Evolutionary conservation across 2,113 vertebrate genomes (phyloP).

Genomic region (Oreochromis tanganicae): DNA sequence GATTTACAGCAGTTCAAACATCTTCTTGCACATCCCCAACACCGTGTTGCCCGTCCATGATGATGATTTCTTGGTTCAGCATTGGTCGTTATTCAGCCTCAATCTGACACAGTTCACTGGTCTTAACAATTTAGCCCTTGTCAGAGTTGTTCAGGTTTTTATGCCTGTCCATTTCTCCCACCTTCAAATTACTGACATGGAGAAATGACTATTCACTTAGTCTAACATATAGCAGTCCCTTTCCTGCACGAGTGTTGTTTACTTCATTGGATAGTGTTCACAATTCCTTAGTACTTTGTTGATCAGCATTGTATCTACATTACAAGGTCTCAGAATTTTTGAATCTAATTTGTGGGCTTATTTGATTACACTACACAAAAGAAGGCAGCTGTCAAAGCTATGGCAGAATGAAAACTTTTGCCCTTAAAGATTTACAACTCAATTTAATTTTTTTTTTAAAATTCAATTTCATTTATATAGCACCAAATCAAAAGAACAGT

Average conservation of each 20-base stretch:
- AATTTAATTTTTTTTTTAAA: rapidly evolving
- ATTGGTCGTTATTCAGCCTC: not conserved
- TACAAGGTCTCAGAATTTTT: not conserved
- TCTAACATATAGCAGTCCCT: not conserved
- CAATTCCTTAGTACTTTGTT: not conserved
- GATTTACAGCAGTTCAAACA: not conserved
- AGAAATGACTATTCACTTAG: not conserved
- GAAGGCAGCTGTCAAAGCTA: not conserved
- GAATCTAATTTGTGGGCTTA: not conserved
- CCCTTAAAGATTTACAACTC: not conserved
- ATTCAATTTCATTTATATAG: not conserved
- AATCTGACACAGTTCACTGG: not conserved
- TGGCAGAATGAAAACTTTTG: not conserved
- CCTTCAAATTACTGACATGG: not conserved
- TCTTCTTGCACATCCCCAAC: not conserved
- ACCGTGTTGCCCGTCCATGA: not conserved
- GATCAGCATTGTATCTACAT: not conserved
- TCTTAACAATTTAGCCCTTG: not conserved
- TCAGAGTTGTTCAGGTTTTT: not conserved
- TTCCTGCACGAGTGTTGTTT: not conserved
- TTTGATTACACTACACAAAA: not conserved
- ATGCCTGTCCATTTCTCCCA: not conserved
- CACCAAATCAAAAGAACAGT: not conserved
- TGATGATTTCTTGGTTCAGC: not conserved
- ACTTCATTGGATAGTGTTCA: not conserved